phyloP scores from a whole-genome alignment of 2,888 invertebrate genomes.

The Liodrosophila aerea region DNA sequence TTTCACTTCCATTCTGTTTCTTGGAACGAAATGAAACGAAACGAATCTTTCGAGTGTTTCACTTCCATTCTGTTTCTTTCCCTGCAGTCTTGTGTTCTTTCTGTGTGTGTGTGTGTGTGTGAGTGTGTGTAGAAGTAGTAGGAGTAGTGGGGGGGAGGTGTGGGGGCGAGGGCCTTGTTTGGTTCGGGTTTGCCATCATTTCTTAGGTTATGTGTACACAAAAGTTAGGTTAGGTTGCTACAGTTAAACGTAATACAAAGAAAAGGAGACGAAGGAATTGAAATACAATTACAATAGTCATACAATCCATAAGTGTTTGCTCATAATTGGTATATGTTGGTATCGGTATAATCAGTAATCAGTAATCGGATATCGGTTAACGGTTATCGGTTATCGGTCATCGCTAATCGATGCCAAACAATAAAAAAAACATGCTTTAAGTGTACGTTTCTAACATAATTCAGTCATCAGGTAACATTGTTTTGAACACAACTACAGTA shows the following conservation, averaged over 20 bases:
- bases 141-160: not conserved
- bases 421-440: conserved; percentile 69
- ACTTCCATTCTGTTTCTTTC: not conserved
- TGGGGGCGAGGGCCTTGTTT: too few relatives aligned
- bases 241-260: not conserved
- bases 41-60: conserved; percentile 25
- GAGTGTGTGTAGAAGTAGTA: not conserved
- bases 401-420: conserved; percentile 24
- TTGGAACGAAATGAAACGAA: too few relatives aligned
- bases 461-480: conserved; percentile 83
- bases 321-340: conserved; percentile 14
- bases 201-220: conserved; percentile 6
- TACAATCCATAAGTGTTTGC: conserved; percentile 21
- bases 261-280: conserved; percentile 6
- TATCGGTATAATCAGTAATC: conserved; percentile 18
- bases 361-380: conserved; percentile 26
- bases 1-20: not conserved
- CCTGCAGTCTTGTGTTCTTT: conserved; percentile 44
- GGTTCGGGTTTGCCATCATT: too few relatives aligned
- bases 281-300: too few relatives aligned
- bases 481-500: conserved; percentile 83
- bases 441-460: conserved; percentile 79
- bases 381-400: conserved; percentile 53
- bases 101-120: conserved; percentile 10
- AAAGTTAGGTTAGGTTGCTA: conserved; percentile 3